These are phyloP conservation scores for Neosilurus mollespiculum DNA, from an alignment of 2,797 vertebrate species.

Conservation along the genomic window DNA sequence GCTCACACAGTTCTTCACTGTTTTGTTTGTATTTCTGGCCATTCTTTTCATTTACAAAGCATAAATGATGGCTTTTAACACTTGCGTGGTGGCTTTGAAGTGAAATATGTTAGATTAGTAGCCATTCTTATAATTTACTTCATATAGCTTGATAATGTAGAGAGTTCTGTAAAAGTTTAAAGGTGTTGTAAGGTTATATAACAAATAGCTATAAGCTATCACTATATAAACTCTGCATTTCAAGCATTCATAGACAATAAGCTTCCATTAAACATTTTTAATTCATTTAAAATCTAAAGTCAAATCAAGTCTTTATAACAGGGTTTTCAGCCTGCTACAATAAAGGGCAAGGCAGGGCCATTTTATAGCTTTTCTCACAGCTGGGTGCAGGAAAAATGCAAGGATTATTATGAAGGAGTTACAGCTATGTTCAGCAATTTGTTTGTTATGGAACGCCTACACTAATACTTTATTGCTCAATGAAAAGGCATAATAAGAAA, in stretches of 20 bases:
- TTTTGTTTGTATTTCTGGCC: slow-evolving; percentile 4
- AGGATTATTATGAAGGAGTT: slow-evolving; percentile 22
- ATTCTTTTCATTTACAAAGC: neutral
- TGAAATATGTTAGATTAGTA: neutral
- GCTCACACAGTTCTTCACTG: slow-evolving; percentile 4
- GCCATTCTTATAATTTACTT: neutral
- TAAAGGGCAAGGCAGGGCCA: slow-evolving; percentile 4
- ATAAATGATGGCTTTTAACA: slow-evolving; percentile 1
- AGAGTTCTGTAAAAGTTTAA: neutral
- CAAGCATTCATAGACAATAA: neutral
- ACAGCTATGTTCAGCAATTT: slow-evolving; percentile 22
- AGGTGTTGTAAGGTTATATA: neutral
- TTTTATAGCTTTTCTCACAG: slow-evolving; percentile 9
- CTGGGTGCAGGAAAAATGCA: neutral
- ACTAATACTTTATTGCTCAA: slow-evolving; percentile 27
- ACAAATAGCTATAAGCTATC: neutral
- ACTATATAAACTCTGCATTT: neutral
- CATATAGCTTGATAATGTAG: neutral
- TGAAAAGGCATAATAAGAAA: slow-evolving; percentile 19
- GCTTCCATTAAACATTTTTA: neutral
- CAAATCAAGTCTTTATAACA: neutral
- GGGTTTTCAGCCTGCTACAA: neutral
- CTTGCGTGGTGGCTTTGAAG: neutral
- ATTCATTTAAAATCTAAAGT: neutral
- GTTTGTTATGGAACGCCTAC: neutral